Conservation (phyloP, 2,113 vertebrate genomes). For the Semnornis frantzii region DNA sequence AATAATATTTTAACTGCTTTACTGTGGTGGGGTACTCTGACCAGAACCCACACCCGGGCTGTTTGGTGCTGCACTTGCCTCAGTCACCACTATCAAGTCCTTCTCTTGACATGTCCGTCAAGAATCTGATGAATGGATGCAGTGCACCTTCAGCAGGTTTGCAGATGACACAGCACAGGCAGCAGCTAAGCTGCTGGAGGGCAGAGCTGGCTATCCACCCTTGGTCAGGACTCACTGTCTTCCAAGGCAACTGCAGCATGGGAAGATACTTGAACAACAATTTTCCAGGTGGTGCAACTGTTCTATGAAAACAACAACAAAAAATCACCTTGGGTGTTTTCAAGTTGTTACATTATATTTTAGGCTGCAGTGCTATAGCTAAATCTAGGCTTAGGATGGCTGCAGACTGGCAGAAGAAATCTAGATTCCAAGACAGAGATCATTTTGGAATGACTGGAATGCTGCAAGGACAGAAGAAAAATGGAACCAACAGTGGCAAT, state of each 20-base stretch:
- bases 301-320: too few relatives aligned
- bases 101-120: not conserved
- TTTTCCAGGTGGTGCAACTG: too few relatives aligned
- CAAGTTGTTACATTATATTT: not conserved
- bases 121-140: too few relatives aligned
- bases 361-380: not conserved
- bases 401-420: not conserved
- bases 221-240: too few relatives aligned
- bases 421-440: not conserved
- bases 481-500: not conserved
- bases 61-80: not conserved
- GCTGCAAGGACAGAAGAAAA: not conserved
- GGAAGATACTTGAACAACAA: too few relatives aligned
- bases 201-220: too few relatives aligned
- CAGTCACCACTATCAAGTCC: not conserved
- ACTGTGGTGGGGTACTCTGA: not conserved
- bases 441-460: not conserved
- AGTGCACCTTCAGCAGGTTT: too few relatives aligned
- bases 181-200: too few relatives aligned
- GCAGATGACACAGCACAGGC: too few relatives aligned
- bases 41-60: not conserved
- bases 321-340: not conserved
- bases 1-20: not conserved
- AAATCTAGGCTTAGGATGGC: not conserved
- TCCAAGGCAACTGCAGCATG: too few relatives aligned